These are phyloP conservation scores for Anastrepha obliqua DNA, from an alignment of 1,140 invertebrate genomes.

Conservation along the genomic window DNA sequence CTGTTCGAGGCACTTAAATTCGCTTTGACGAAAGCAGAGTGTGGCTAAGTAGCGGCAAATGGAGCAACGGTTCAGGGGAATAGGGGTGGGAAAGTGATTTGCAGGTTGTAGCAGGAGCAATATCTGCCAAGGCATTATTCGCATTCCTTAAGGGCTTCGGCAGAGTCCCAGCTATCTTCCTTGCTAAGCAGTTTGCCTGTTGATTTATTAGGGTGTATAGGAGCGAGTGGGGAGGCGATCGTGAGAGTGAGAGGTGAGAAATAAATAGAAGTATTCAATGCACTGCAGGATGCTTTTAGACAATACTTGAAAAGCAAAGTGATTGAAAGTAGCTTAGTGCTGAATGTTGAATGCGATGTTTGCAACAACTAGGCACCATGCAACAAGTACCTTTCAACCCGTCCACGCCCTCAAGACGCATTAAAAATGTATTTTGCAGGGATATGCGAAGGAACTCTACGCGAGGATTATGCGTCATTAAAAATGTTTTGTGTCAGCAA, in stretches of 20 bases:
- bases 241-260: neutral
- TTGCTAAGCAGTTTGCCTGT: conserved; percentile 19
- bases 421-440: neutral
- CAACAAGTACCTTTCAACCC: conserved; percentile 16
- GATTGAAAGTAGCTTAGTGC: conserved; percentile 26
- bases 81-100: neutral
- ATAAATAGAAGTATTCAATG: neutral
- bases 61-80: neutral
- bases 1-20: neutral
- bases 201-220: neutral
- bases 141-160: conserved; percentile 21
- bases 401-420: conserved; percentile 2
- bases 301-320: conserved; percentile 47
- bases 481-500: neutral
- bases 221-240: neutral
- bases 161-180: neutral
- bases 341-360: neutral
- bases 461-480: neutral
- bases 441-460: neutral
- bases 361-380: neutral
- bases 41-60: conserved; percentile 42
- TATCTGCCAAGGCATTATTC: conserved; percentile 22
- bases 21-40: neutral
- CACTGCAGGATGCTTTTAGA: conserved; percentile 49
- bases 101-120: neutral